Percentiles rank a stretch among this genome's conserved stretches.
Evolutionary conservation across 2,888 invertebrate species (phyloP).

Genomic region (Petrophora chlorosata): DNA sequence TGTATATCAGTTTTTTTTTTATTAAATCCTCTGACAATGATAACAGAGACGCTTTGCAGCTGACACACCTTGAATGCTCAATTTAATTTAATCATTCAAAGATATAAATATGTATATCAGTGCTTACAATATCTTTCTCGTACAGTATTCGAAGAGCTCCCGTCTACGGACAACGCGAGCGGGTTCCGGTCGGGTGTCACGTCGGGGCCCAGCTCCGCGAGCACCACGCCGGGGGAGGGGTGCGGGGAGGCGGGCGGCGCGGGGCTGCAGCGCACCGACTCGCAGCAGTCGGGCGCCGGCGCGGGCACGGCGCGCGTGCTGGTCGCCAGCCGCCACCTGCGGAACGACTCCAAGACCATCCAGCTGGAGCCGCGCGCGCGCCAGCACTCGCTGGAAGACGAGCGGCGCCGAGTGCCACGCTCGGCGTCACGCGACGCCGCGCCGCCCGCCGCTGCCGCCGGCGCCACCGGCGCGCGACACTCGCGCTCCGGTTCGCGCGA

Average conservation of each 20-base stretch:
- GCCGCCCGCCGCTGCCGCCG: constrained; percentile 76
- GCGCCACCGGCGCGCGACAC: constrained; percentile 82
- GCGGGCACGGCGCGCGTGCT: constrained; percentile 69
- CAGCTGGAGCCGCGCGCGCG: constrained; percentile 84
- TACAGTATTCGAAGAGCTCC: constrained; percentile 90
- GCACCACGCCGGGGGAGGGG: constrained; percentile 66
- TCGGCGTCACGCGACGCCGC: constrained; percentile 72
- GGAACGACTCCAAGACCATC: constrained; percentile 86
- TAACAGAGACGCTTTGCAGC: too few species aligned
- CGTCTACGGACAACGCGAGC: constrained; percentile 80
- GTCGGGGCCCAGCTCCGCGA: constrained; percentile 70
- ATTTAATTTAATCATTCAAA: too few species aligned
- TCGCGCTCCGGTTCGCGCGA: constrained; percentile 82
- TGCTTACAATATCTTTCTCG: constrained; percentile 14
- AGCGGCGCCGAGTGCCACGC: constrained; percentile 59
- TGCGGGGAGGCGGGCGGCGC: constrained; percentile 33
- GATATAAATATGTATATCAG: too few species aligned
- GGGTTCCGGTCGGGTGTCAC: constrained; percentile 71
- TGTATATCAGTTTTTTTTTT: too few species aligned
- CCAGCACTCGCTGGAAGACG: constrained; percentile 64
- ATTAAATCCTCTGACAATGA: too few species aligned
- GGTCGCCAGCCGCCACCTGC: constrained; percentile 81
- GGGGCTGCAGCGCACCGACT: constrained; percentile 70
- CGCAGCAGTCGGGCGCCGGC: constrained; percentile 73
- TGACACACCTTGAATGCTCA: too few species aligned